Percentiles rank a stretch among this genome's conserved stretches.
Evolutionary conservation across 2,113 vertebrate genomes (phyloP).

Genomic region (Chelonoidis abingdonii): DNA sequence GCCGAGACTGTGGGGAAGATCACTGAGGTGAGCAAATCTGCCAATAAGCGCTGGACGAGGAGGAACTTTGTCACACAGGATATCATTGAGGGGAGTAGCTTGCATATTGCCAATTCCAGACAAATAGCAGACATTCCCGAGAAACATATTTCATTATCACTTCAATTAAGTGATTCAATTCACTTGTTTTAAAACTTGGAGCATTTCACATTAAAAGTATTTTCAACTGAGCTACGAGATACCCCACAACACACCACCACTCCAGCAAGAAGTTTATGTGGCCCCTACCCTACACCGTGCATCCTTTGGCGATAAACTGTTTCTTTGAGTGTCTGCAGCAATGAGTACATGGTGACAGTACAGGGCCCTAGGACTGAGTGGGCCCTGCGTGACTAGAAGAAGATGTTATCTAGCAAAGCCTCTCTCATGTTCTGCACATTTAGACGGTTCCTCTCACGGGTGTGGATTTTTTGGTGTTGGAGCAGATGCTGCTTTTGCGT

Average conservation of each 20-base stretch:
- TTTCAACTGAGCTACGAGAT: neutral
- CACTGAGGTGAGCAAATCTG: too few species aligned
- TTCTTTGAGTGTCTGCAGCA: neutral
- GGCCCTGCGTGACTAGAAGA: neutral
- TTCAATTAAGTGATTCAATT: neutral
- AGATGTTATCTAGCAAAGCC: slow-evolving; percentile 11
- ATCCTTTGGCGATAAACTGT: neutral
- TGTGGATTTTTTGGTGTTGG: slow-evolving; percentile 76
- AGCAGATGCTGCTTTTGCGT: slow-evolving; percentile 76
- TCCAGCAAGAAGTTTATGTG: too few species aligned
- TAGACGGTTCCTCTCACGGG: slow-evolving; percentile 52
- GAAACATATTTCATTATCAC: neutral
- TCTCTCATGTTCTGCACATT: neutral
- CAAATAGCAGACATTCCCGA: neutral
- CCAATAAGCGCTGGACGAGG: too few species aligned
- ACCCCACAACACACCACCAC: neutral
- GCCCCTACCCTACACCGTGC: neutral
- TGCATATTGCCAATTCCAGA: neutral
- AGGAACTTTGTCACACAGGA: neutral
- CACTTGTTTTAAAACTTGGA: neutral
- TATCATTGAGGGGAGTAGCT: neutral
- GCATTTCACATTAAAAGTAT: neutral
- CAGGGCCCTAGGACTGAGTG: accelerated
- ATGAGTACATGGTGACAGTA: neutral
- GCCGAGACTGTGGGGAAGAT: too few species aligned